Percentiles rank a stretch among this genome's conserved stretches.
Evolutionary conservation across 2,113 vertebrate genomes (phyloP).

Genomic region (Amphiprion ocellaris): DNA sequence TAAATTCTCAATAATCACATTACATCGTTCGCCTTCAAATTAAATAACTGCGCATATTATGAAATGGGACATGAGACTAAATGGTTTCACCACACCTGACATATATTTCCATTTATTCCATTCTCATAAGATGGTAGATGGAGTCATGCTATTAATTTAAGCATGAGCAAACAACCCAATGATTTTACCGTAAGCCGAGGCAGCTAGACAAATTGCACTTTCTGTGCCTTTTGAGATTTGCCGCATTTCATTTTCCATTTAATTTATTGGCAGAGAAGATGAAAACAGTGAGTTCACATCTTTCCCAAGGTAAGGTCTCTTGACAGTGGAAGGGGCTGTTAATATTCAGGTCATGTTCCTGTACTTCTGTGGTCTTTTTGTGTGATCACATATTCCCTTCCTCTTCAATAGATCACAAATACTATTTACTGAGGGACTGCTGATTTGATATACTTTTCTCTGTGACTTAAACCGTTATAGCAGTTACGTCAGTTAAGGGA

Average conservation of each 20-base stretch:
- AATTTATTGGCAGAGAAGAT: slow-evolving; percentile 51
- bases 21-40: neutral
- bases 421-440: slow-evolving; percentile 24
- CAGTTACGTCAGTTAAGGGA: slow-evolving; percentile 44
- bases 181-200: slow-evolving; percentile 21
- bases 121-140: slow-evolving; percentile 14
- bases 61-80: slow-evolving; percentile 21
- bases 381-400: slow-evolving; percentile 40
- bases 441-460: slow-evolving; percentile 61
- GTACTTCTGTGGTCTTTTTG: slow-evolving; percentile 41
- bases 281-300: slow-evolving; percentile 27
- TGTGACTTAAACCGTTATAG: slow-evolving; percentile 66
- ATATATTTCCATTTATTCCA: slow-evolving; percentile 33
- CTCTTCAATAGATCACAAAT: slow-evolving; percentile 56
- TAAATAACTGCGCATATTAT: neutral
- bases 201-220: slow-evolving; percentile 30
- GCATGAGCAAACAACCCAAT: slow-evolving; percentile 13
- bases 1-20: slow-evolving; percentile 5
- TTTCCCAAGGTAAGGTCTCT: slow-evolving; percentile 24
- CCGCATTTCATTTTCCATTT: slow-evolving; percentile 30
- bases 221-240: slow-evolving; percentile 28
- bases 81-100: slow-evolving; percentile 22
- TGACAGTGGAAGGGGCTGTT: slow-evolving; percentile 26
- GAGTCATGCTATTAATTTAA: slow-evolving; percentile 38
- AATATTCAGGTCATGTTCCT: slow-evolving; percentile 58